phyloP scores from a whole-genome alignment of 1,140 invertebrate genomes.

The Idris sp. region DNA sequence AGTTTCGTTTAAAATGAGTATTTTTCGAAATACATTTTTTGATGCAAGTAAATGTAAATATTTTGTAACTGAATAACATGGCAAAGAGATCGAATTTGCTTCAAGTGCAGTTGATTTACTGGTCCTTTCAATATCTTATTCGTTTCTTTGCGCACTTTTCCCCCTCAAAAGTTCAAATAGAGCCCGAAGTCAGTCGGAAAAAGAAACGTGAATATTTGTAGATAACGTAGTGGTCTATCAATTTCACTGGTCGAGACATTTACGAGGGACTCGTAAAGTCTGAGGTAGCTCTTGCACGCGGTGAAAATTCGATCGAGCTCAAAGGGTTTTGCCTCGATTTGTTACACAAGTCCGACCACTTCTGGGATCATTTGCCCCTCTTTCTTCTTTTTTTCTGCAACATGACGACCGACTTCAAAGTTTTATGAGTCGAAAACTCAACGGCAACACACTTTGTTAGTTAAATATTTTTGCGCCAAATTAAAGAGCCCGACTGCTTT shows the following conservation, averaged over 20 bases:
- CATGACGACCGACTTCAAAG: slow-evolving; percentile 2
- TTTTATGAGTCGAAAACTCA: slow-evolving; percentile 19
- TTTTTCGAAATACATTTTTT: too few species aligned
- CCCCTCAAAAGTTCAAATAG: slow-evolving; percentile 12
- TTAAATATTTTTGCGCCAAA: slow-evolving; percentile 18
- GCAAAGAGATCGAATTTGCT: not conserved
- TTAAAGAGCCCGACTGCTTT: slow-evolving; percentile 24
- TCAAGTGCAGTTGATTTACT: slow-evolving; percentile 12
- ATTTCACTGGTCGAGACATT: slow-evolving; percentile 69
- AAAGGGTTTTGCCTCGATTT: slow-evolving; percentile 63
- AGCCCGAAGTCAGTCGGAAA: slow-evolving; percentile 10
- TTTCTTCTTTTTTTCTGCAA: slow-evolving; percentile 15
- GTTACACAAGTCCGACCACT: slow-evolving; percentile 22
- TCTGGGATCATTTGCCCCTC: slow-evolving; percentile 9
- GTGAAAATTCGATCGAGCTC: slow-evolving; percentile 66
- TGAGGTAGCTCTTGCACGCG: slow-evolving; percentile 15
- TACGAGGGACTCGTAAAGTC: slow-evolving; percentile 72
- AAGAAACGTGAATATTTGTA: slow-evolving; percentile 18
- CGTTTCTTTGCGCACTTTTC: slow-evolving; percentile 5
- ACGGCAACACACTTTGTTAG: slow-evolving; percentile 13
- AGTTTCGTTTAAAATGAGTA: too few species aligned
- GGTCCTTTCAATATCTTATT: slow-evolving; percentile 7
- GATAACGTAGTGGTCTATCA: slow-evolving; percentile 62
- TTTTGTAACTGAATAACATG: not conserved
- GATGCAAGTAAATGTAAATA: too few species aligned